Conservation (phyloP, 2,113 vertebrate species). For the Charina bottae region DNA sequence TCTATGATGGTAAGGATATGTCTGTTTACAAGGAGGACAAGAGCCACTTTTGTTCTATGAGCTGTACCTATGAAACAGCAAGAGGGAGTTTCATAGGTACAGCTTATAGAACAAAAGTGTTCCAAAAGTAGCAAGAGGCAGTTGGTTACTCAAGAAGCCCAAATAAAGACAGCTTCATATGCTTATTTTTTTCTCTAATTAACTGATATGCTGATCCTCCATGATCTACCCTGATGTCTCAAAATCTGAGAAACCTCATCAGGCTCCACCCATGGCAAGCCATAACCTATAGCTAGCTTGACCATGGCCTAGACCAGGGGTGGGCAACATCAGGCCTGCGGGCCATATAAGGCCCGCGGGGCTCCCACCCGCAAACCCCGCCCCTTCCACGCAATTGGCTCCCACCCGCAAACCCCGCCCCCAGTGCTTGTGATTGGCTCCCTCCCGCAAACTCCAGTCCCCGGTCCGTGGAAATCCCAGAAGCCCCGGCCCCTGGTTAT, state of each 20-base stretch:
- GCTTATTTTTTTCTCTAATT: not conserved
- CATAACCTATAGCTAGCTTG: not conserved
- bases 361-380: too few relatives aligned
- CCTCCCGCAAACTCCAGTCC: too few relatives aligned
- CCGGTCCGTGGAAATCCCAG: too few relatives aligned
- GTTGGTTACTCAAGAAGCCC: not conserved
- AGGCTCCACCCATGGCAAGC: not conserved
- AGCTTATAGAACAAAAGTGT: not conserved
- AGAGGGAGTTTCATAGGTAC: not conserved
- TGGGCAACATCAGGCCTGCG: too few relatives aligned
- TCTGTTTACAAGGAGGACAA: not conserved
- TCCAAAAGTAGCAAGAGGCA: not conserved
- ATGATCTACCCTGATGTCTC: not conserved
- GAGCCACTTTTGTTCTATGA: not conserved
- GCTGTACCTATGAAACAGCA: not conserved
- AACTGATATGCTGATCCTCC: not conserved
- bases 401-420: too few relatives aligned
- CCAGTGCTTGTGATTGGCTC: too few relatives aligned
- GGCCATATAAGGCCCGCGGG: too few relatives aligned
- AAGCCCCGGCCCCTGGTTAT: too few relatives aligned
- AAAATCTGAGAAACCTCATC: not conserved
- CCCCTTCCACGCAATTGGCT: too few relatives aligned
- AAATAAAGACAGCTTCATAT: not conserved
- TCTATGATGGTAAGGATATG: not conserved
- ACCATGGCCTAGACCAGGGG: not conserved